Base-by-base conservation (phyloP, 2,888 invertebrate genomes). In the Lasioglossum marginatum region DNA sequence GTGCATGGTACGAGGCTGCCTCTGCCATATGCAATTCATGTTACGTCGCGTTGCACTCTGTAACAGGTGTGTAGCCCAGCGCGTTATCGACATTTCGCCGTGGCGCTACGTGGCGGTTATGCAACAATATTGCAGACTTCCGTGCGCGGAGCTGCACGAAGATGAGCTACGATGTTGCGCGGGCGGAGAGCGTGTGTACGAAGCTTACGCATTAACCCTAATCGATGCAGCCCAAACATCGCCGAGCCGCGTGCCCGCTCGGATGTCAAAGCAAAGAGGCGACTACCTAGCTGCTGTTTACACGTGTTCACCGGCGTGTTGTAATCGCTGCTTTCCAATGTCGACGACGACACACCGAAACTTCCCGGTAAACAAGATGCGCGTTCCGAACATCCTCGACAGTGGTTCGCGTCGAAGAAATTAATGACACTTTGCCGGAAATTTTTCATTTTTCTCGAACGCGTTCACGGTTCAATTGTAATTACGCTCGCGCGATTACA, bases 401-500 rank as follows among this genome's bases (percentile, higher is more conserved):
- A 16, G 31, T 6, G 31, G 27, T 16, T 31, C 31, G 14, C 31
- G 27, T 63, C 31, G 63, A 31, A 52, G 23, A 10, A 23, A 52
- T 8, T 2, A 23, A 8, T 5, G 45, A 5, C 19, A 1, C 19
- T 1, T 48, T 19, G 16, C 19, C 40, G 40, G 40, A 2, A 14
- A 43, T 43, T 43, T 4, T 43, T 4, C 0, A 43, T 43, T 43
- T 3, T 4, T 43, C 14, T 43, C 14, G 43, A 43, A 43, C 43
- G 5, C 16, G 63, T 27, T 16, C 68, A n/a, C 23, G 68, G 68
- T 34, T 68, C 37, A 19, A 37, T 70, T 70, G n/a, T 70, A 70
- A 77, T 83, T 83, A 81, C 71, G 79, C 77, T 76, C 73, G 81
- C 71, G 4, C 70, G 52, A 78, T 74, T 79, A 79, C 60, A 37